These are phyloP conservation scores for Urosaurus nigricauda DNA, from an alignment of 2,797 vertebrate species.

Conservation along the genomic window DNA sequence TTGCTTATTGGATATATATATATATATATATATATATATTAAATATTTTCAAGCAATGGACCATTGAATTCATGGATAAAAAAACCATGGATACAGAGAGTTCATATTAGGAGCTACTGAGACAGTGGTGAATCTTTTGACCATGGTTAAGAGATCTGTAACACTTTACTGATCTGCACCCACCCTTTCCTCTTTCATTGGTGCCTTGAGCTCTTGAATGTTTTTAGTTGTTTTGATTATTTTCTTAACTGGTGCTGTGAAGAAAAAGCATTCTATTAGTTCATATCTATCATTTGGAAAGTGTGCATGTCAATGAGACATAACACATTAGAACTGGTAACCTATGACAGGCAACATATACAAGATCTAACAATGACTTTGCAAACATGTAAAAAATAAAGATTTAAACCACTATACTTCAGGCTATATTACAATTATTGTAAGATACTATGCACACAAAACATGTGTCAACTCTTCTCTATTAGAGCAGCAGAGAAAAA, in stretches of 20 bases:
- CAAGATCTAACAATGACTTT: slow-evolving; percentile 41
- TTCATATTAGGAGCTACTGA: neutral
- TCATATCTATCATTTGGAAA: neutral
- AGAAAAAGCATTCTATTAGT: neutral
- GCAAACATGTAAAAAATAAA: slow-evolving; percentile 8
- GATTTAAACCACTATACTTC: slow-evolving; percentile 11
- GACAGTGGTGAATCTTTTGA: neutral
- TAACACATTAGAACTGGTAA: slow-evolving; percentile 20
- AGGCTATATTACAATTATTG: slow-evolving; percentile 35
- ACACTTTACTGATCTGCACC: neutral
- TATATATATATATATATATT: too few relatives aligned
- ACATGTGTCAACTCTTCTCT: slow-evolving; percentile 38
- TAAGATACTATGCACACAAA: slow-evolving; percentile 3
- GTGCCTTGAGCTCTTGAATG: neutral
- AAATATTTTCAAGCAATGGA: too few relatives aligned
- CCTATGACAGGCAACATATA: neutral
- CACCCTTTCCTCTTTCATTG: too few relatives aligned
- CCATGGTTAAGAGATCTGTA: neutral
- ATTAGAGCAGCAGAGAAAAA: neutral
- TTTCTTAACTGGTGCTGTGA: neutral
- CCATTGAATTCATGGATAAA: too few relatives aligned
- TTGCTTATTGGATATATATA: too few relatives aligned
- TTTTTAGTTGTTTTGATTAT: neutral
- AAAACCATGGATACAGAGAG: too few relatives aligned
- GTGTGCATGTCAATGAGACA: neutral